Evolutionary conservation across 2,888 invertebrate species (phyloP).

Genomic region (Creontiades dilutus): DNA sequence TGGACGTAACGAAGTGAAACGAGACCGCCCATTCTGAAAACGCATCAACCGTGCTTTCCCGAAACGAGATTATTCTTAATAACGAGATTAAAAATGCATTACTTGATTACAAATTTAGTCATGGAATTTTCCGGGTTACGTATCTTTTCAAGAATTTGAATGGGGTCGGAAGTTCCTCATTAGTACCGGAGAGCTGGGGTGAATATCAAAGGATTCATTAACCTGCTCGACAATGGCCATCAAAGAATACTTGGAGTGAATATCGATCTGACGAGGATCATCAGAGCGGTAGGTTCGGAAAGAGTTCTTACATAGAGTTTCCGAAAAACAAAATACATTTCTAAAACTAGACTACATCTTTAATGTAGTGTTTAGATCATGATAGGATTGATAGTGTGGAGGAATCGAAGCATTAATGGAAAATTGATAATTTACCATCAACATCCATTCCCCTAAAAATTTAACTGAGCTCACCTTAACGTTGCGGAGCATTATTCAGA

Average conservation of each 20-base stretch:
- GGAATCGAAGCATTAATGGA: too few species aligned
- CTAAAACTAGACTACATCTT: too few species aligned
- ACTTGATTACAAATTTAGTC: constrained; percentile 50
- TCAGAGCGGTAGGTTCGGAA: too few species aligned
- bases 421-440: too few species aligned
- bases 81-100: constrained; percentile 63
- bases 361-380: too few species aligned
- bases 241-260: neutral
- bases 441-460: too few species aligned
- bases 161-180: constrained; percentile 3
- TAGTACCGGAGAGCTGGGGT: neutral
- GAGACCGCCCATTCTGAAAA: neutral
- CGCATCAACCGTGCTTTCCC: neutral
- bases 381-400: too few species aligned
- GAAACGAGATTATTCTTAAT: constrained; percentile 38
- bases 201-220: constrained; percentile 27
- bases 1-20: too few species aligned
- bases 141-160: constrained; percentile 7
- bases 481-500: too few species aligned
- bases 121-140: constrained; percentile 49
- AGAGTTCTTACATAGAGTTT: too few species aligned
- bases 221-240: neutral
- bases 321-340: too few species aligned
- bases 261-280: neutral
- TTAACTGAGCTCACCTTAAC: too few species aligned